Evolutionary conservation across 2,888 invertebrate species (phyloP).

Genomic region (Torymus texanus): DNA sequence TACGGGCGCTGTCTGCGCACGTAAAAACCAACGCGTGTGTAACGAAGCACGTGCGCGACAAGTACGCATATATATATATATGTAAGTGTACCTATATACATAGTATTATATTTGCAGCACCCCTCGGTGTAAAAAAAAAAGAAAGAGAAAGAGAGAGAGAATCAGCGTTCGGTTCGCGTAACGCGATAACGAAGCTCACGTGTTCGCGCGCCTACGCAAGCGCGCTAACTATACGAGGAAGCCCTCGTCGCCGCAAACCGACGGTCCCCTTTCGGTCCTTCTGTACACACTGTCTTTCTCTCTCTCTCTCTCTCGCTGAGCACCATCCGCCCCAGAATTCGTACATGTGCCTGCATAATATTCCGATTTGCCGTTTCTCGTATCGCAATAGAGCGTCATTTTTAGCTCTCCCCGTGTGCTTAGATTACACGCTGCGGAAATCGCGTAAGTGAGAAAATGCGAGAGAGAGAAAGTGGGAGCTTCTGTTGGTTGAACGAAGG

Average conservation of each 20-base stretch:
- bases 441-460: conserved; percentile 11
- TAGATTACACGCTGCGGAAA: conserved; percentile 15
- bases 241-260: neutral
- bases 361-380: conserved; percentile 34
- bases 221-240: neutral
- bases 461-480: neutral
- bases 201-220: neutral
- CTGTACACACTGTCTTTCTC: neutral
- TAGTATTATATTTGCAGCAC: too few relatives aligned
- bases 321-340: conserved; percentile 40
- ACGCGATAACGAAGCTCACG: conserved; percentile 51
- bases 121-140: neutral
- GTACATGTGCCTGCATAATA: conserved; percentile 54
- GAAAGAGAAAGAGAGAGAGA: neutral
- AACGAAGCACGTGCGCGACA: too few relatives aligned
- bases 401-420: neutral
- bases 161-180: conserved; percentile 32
- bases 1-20: too few relatives aligned
- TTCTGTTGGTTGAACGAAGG: neutral
- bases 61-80: too few relatives aligned
- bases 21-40: too few relatives aligned
- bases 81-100: too few relatives aligned
- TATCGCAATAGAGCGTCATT: neutral
- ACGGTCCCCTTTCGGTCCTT: neutral
- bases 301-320: neutral